These are phyloP conservation scores for Dissostichus mawsoni DNA, from an alignment of 2,113 vertebrate species.

Conservation along the genomic window DNA sequence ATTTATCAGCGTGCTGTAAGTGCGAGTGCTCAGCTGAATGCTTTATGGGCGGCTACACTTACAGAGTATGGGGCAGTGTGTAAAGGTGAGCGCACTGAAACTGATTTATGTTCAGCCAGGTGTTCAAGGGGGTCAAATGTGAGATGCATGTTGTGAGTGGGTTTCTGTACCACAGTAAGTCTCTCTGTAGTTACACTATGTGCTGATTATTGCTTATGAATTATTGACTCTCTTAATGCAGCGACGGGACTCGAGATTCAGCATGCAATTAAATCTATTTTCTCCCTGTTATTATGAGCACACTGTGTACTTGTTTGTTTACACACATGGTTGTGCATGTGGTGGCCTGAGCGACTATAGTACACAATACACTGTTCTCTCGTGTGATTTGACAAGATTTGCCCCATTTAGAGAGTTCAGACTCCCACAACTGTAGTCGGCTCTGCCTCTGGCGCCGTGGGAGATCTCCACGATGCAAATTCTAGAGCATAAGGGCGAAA, in stretches of 20 bases:
- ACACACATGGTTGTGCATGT: conserved; percentile 19
- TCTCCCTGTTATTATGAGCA: background rate
- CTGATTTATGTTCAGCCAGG: conserved; percentile 56
- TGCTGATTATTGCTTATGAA: conserved; percentile 40
- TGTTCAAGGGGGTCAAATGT: conserved; percentile 56
- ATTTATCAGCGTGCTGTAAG: conserved; percentile 61
- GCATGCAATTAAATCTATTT: conserved; percentile 27
- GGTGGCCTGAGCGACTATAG: conserved; percentile 23
- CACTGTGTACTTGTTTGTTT: conserved; percentile 33
- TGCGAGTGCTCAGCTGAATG: conserved; percentile 54
- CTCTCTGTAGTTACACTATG: conserved; percentile 32
- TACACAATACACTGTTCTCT: conserved; percentile 43
- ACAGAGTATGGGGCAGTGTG: conserved; percentile 57
- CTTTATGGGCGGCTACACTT: conserved; percentile 71
- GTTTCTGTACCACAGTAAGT: conserved; percentile 15
- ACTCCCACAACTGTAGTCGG: conserved; percentile 59
- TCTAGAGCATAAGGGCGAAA: conserved; percentile 51
- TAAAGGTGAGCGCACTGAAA: conserved; percentile 46
- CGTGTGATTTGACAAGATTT: conserved; percentile 53
- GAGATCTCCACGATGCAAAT: conserved; percentile 47
- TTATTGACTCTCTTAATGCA: conserved; percentile 37
- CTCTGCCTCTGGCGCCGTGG: conserved; percentile 60
- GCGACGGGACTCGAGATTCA: conserved; percentile 39
- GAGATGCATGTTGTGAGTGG: conserved; percentile 30
- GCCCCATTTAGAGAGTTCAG: conserved; percentile 62